Evolutionary conservation across 2,797 vertebrate species (phyloP), one percentile per base, ranked within the genome.

Genomic region (Ptychadena robeensis): DNA sequence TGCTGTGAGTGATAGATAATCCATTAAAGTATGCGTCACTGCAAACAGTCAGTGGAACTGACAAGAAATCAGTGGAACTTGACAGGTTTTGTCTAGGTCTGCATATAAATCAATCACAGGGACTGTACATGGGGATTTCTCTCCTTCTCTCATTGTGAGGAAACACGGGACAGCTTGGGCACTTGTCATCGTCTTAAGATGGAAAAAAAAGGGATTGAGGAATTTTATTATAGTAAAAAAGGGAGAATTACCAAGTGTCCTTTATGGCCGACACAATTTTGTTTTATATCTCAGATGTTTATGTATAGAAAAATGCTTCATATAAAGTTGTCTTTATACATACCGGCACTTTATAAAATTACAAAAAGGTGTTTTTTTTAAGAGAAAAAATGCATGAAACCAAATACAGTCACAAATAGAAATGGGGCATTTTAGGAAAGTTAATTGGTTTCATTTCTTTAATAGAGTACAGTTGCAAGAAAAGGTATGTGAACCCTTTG

Each of bases 1-100:
- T 65, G 67, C 67, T 72, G 53, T 81, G 69, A 81, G 70, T 73
- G 79, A 79, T 79, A 79, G 76, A 73, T 71, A 80, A 81, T 81
- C 70, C 59, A 73, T 73, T 81, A 73, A 73, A 44, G 37, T 48
- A 40, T 65, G 59, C n/a, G 79, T 71, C 79, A 81, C 69, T 73
- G 79, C 69, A 71, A 73, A 66, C 69, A 48, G 61, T 67, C 79
- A 81, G 59, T 28, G 32, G 66, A 38, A 73, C 61, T 73, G 69
- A 73, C 59, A 81, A 66, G 61, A 66, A 81, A 73, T 81, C 79
- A 35, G 69, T 73, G 69, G 69, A 66, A 81, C 59, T 81, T 81
- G 79, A 81, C 79, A 81, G 61, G 69, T 65, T 65, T 73, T 73
- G 79, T 81, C 79, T 81, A 73, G 69, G 70, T 73, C 70, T 73